Percentiles rank a stretch among this genome's conserved stretches.
Evolutionary conservation across 1,140 invertebrate genomes (phyloP).

Genomic region (Calliopsis andreniformis): DNA sequence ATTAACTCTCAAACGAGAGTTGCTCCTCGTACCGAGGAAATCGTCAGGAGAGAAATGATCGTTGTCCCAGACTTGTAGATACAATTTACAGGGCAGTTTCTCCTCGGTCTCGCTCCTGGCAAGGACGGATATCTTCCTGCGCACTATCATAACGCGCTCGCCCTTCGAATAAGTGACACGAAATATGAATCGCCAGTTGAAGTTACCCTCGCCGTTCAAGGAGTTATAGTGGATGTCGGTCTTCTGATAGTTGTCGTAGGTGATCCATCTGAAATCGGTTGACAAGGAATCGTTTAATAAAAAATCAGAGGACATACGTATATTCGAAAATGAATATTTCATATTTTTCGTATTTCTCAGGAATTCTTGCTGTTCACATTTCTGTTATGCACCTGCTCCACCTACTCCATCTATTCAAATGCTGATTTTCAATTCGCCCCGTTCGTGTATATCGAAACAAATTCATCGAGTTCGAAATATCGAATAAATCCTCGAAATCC

Average conservation of each 20-base stretch:
- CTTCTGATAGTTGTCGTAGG: constrained; percentile 86
- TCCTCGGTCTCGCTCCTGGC: constrained; percentile 85
- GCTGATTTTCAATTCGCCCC: too few relatives aligned
- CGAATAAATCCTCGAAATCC: not conserved
- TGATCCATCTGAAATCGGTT: constrained; percentile 86
- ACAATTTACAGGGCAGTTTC: constrained; percentile 85
- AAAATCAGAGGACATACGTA: too few relatives aligned
- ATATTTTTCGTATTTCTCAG: too few relatives aligned
- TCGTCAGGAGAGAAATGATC: constrained; percentile 90
- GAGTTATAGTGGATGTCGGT: constrained; percentile 93
- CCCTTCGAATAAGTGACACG: constrained; percentile 89
- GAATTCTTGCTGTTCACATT: too few relatives aligned
- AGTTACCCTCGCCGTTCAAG: constrained; percentile 90
- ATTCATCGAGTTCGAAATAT: not conserved
- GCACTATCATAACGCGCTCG: constrained; percentile 88
- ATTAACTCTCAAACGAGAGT: not conserved
- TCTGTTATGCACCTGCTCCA: too few relatives aligned
- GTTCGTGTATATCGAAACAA: not conserved
- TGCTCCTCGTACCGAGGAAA: constrained; percentile 85
- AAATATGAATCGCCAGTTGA: constrained; percentile 96
- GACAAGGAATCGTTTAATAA: too few relatives aligned
- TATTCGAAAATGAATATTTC: too few relatives aligned
- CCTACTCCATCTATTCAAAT: too few relatives aligned
- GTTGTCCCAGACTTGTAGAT: constrained; percentile 88
- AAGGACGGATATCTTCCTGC: constrained; percentile 81